These are phyloP conservation scores for Coregonus sp. DNA, from an alignment of 2,797 vertebrate genomes.

Conservation along the genomic window DNA sequence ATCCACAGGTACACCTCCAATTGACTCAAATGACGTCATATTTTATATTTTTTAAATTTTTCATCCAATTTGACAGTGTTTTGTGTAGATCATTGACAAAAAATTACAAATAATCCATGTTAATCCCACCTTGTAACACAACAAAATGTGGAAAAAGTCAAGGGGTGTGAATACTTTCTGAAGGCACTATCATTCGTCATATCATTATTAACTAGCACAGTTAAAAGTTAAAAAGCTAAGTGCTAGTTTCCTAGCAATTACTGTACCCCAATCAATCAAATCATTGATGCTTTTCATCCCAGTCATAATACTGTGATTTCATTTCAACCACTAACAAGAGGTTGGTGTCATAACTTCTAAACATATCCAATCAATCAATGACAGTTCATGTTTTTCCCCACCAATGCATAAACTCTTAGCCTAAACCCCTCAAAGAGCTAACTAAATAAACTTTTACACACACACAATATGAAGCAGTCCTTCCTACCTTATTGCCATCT, in stretches of 20 bases:
- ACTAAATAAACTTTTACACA: neutral
- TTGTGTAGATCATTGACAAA: too few relatives aligned
- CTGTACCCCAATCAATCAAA: neutral
- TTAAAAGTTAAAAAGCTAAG: neutral
- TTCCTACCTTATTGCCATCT: conserved; percentile 72
- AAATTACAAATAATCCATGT: too few relatives aligned
- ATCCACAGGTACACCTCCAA: too few relatives aligned
- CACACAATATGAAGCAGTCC: neutral
- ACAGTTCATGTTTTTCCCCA: too few relatives aligned
- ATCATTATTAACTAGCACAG: neutral
- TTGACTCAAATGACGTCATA: too few relatives aligned
- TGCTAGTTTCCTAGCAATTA: neutral
- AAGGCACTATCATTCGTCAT: neutral
- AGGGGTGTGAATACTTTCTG: too few relatives aligned
- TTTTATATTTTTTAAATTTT: too few relatives aligned
- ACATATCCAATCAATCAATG: neutral
- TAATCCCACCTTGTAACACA: too few relatives aligned
- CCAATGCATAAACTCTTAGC: too few relatives aligned
- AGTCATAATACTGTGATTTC: neutral
- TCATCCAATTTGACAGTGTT: too few relatives aligned
- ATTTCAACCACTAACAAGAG: neutral
- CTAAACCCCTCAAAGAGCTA: too few relatives aligned
- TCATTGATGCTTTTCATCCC: neutral
- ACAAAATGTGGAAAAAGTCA: too few relatives aligned
- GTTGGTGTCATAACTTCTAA: neutral